These are phyloP conservation scores for Chiloscyllium punctatum DNA, from an alignment of 2,797 vertebrate genomes.

Conservation along the genomic window DNA sequence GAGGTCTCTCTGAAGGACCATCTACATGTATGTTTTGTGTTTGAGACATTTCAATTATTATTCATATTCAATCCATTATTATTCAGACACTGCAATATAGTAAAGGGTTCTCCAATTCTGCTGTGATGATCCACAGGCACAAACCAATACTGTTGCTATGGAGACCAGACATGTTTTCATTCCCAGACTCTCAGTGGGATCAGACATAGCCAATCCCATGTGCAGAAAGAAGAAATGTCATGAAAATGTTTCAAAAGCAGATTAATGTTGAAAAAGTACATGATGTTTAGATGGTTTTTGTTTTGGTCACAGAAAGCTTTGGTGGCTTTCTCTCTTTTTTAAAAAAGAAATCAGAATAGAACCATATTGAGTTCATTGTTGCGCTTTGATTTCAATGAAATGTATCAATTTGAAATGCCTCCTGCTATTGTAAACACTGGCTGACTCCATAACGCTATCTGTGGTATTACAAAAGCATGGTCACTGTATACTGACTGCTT, in stretches of 20 bases:
- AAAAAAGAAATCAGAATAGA: background rate
- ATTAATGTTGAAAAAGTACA: background rate
- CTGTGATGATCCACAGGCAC: background rate
- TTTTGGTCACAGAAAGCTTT: background rate
- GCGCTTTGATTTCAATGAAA: background rate
- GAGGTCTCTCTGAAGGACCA: background rate
- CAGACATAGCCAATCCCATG: background rate
- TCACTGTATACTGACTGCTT: background rate
- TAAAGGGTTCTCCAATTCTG: slow-evolving; percentile 1
- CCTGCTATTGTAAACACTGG: background rate
- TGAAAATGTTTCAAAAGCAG: background rate
- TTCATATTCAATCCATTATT: background rate
- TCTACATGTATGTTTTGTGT: background rate
- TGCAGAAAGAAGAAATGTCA: slow-evolving; percentile 1
- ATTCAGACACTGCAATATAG: background rate
- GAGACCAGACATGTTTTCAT: background rate
- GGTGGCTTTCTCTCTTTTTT: background rate
- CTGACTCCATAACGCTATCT: background rate
- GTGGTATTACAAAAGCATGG: background rate
- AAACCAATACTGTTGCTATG: slow-evolving; percentile 4
- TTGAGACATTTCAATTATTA: background rate
- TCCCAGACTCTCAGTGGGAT: slow-evolving; percentile 13
- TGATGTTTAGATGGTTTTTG: background rate
- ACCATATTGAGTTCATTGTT: background rate
- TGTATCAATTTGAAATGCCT: background rate